Percentiles rank a stretch among this genome's conserved stretches.
phyloP scores from a whole-genome alignment of 1,140 invertebrate genomes.

The Lepidurus apus region DNA sequence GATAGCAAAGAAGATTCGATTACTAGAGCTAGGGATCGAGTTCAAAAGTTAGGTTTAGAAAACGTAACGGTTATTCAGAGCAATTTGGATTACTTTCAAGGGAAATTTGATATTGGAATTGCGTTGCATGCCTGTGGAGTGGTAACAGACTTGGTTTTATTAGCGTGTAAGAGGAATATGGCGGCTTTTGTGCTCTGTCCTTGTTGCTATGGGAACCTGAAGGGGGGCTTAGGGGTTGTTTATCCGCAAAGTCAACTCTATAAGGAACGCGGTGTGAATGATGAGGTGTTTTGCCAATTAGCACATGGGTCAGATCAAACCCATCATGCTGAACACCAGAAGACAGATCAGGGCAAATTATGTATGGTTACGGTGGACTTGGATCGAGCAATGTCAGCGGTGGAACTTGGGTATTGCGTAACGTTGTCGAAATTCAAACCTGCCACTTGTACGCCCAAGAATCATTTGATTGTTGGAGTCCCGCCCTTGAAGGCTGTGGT shows the following conservation, averaged over 20 bases:
- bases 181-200: conserved; percentile 86
- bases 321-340: conserved; percentile 61
- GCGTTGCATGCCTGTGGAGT: conserved; percentile 90
- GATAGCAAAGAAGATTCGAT: conserved; percentile 91
- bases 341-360: conserved; percentile 63
- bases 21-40: conserved; percentile 62
- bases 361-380: conserved; percentile 87
- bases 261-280: conserved; percentile 46
- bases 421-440: conserved; percentile 69
- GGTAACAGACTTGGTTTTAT: conserved; percentile 85
- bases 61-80: conserved; percentile 81
- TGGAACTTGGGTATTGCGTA: conserved; percentile 68
- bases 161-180: conserved; percentile 61
- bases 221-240: conserved; percentile 56
- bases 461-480: conserved; percentile 81
- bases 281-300: conserved; percentile 68
- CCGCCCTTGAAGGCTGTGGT: conserved; percentile 27
- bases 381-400: conserved; percentile 68
- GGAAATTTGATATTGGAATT: conserved; percentile 70
- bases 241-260: conserved; percentile 64
- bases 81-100: conserved; percentile 77
- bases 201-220: conserved; percentile 86
- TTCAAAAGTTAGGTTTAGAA: conserved; percentile 58
- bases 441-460: conserved; percentile 80
- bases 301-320: conserved; percentile 87